Conservation (phyloP, 2,113 vertebrate species). For the Tragelaphus buxtoni region DNA sequence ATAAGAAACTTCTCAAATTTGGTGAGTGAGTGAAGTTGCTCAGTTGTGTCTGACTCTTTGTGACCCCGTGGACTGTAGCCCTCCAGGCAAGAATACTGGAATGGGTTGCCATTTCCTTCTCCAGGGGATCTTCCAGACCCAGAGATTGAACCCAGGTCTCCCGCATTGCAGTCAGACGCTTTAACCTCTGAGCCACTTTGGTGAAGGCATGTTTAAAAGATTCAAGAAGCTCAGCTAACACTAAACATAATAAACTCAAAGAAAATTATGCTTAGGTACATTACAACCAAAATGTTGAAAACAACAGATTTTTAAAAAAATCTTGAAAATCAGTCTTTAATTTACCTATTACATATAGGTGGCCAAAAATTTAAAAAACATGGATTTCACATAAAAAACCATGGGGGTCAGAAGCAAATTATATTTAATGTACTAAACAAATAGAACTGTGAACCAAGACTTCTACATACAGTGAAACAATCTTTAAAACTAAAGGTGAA, state of each 20-base stretch:
- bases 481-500: background rate
- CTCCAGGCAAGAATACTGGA: no score
- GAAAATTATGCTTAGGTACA: background rate
- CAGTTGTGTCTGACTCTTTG: no score
- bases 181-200: background rate
- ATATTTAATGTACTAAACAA: constrained; percentile 23
- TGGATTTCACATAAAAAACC: background rate
- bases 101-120: no score
- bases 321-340: background rate
- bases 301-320: background rate
- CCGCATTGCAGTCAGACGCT: no score
- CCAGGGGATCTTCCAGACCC: no score
- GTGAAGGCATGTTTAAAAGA: background rate
- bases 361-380: background rate
- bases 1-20: constrained; percentile 11
- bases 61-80: no score
- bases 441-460: background rate
- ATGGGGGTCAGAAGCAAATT: background rate
- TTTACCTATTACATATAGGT: background rate
- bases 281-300: background rate
- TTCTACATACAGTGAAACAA: background rate
- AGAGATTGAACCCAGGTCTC: no score
- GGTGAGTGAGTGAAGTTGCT: no score
- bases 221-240: background rate
- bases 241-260: constrained; percentile 11